Evolutionary conservation across 2,888 invertebrate genomes (phyloP), one percentile per base, ranked within the genome.

Genomic region (Danaus chrysippus): DNA sequence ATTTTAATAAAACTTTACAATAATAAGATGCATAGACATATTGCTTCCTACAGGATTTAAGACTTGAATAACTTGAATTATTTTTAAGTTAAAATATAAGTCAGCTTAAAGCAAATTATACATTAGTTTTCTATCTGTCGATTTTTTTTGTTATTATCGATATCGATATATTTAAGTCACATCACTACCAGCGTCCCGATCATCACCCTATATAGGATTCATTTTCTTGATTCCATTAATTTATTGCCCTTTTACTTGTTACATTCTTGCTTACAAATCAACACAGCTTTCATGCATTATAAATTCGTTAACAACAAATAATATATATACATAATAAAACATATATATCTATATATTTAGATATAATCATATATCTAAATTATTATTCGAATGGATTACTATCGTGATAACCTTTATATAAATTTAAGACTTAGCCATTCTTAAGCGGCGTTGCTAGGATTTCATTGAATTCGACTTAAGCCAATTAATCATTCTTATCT

Each of bases 401-500:
- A 15, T 49, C 17, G 15, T 10, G 10, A 49, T 17, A 49, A 10
- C 17, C 10, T 49, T 17, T 10, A 8, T 34, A 46, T 3, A 17
- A 1, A 49, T 49, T 15, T 53, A 61, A 59, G 56, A 57, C 44
- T 60, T 49, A 17, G 55, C 58, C 43, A 61, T 57, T 67, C 60
- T 62, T 61, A 62, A 62, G 65, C 23, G 6, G 23, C 23, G 23
- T 34, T 34, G 23, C 69, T 68, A 73, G 72, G 76, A 79, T 84
- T 87, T 83, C 87, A 90, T 89, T 90, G 90, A 90, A 87, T 83
- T 83, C 83, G 79, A 80, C 84, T 89, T 86, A 83, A 83, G 81
- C 82, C 90, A 86, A 90, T 91, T 90, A 90, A 91, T 91, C 90
- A 91, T 86, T 81, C 84, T 88, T 91, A 91, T 91, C 90, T 82